Base-by-base conservation (phyloP, 2,888 invertebrate genomes). In the Neelides folsomi region DNA sequence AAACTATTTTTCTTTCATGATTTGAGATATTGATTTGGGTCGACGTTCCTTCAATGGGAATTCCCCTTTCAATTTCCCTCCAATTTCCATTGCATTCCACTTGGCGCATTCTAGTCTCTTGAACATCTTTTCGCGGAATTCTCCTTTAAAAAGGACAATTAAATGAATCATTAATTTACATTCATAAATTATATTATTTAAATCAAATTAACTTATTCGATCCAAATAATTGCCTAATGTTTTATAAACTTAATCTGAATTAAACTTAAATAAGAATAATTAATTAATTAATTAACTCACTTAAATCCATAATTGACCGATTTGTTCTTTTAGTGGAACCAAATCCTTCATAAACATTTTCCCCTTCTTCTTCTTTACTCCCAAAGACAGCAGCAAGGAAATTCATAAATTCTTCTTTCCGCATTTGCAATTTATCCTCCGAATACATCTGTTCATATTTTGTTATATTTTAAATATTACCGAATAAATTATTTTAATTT, bases 81-180 rank as follows among this genome's bases (percentile, higher is more conserved):
- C 51, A 1, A 50, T 54, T 52, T 62, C 62, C 48, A 60, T 57
- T 4, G 58, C 56, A 41, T 54, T 57, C 12, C 59, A 41, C 49
- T 56, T 58, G 10, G 53, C 49, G 47, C 57, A 58, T 37, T 59
- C 59, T 16, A 62, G 48, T 8, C 56, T 18, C 27, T 42, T 51
- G 10, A 43, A 43, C 39, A 55, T 12, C n/a, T 44, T 49, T 19
- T 50, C 51, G 7, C 47, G 49, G 27, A 57, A 55, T 34, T 52
- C 52, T 43, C 55, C 57, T 57, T 27, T 1, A 50, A 53, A 38
- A 40, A 44, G 38, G 13, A 46, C 2, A 51, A 44, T n/a, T n/a
- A 50, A 27, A 10, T 36, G 16, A 6, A 35, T 8, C 35, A 16
- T n/a, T 37, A 19, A 38, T 36, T 10, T 8, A 13, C 12, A 12